Conservation (phyloP, 2,888 invertebrate species). For the Hetaerina titia region DNA sequence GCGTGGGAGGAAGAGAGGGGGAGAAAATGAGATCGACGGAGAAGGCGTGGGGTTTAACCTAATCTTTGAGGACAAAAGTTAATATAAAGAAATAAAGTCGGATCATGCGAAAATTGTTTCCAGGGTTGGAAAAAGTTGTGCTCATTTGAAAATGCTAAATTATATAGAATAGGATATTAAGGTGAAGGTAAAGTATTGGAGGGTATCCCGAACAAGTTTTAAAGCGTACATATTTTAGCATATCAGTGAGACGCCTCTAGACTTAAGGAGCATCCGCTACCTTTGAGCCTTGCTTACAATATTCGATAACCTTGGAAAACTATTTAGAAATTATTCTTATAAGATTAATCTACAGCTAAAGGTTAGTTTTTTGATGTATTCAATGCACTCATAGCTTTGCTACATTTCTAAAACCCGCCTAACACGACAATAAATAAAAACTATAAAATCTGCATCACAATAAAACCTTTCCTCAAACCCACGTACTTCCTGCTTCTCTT, state of each 20-base stretch:
- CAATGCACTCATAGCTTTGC: too few relatives aligned
- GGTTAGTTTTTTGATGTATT: too few relatives aligned
- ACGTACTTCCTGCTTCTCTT: too few relatives aligned
- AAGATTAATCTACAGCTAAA: too few relatives aligned
- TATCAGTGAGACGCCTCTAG: neutral
- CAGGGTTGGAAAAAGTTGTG: neutral
- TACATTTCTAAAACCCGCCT: too few relatives aligned
- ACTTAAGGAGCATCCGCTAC: neutral
- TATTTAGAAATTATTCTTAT: neutral
- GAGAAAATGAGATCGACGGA: neutral
- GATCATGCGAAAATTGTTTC: constrained; percentile 10
- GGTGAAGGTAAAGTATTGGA: neutral
- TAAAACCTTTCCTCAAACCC: too few relatives aligned
- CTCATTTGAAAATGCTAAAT: neutral
- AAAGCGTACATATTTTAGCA: neutral
- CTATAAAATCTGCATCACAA: too few relatives aligned
- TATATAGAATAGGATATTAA: neutral
- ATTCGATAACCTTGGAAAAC: neutral
- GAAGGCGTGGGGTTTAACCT: neutral
- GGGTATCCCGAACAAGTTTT: neutral
- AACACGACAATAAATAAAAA: too few relatives aligned
- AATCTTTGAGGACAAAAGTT: constrained; percentile 14
- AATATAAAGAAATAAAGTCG: neutral
- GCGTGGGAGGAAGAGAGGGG: neutral
- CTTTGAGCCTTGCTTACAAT: neutral